Percentiles rank a stretch among this genome's conserved stretches.
phyloP scores from a whole-genome alignment of 2,888 invertebrate genomes.

The Lasioglossum malachurum region DNA sequence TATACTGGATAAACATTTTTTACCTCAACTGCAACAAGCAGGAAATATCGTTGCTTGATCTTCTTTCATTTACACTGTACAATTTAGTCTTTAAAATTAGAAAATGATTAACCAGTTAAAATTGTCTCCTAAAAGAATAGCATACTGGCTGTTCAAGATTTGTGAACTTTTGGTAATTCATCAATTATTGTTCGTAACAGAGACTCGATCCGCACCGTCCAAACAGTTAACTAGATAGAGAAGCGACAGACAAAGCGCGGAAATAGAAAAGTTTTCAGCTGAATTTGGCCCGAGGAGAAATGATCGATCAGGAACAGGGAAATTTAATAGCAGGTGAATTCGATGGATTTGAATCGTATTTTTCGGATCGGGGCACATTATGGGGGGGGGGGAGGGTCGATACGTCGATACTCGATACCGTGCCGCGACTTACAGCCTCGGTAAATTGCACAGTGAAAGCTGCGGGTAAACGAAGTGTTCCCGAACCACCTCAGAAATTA shows the following conservation, averaged over 20 bases:
- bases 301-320: conserved; percentile 1
- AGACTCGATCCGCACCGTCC: background rate
- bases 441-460: conserved; percentile 38
- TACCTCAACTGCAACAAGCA: background rate
- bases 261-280: background rate
- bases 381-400: background rate
- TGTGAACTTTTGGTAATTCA: no score
- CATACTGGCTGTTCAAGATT: background rate
- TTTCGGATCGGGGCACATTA: background rate
- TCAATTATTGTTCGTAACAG: background rate
- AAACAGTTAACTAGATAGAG: background rate
- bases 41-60: background rate
- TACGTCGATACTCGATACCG: conserved; percentile 5
- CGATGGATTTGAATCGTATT: conserved; percentile 11
- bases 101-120: background rate
- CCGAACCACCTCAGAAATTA: conserved; percentile 38
- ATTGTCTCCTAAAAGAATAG: background rate
- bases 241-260: background rate
- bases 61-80: background rate
- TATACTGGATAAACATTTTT: background rate
- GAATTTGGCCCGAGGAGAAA: background rate
- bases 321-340: background rate
- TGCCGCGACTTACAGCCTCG: background rate
- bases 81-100: background rate
- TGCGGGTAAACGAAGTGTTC: conserved; percentile 12